These are phyloP conservation scores for pig (Sus scrofa) DNA, from an alignment of 2,113 vertebrate genomes.

Conservation along the genomic window T2T-Sscrofa CM000824.6:208513501-208514000, in stretches of 20 bases:
- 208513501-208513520: conserved; percentile 22
- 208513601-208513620: not conserved
- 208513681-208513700: not conserved
- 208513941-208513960: not conserved
- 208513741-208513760: not conserved
- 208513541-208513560: conserved; percentile 1
- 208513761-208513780: not conserved
- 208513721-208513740: not conserved
- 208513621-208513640: not conserved
- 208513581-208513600: not conserved
- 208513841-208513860: not conserved
- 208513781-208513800: not conserved
- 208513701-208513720: not conserved
- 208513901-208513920: not conserved
- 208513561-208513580: not conserved
- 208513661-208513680: not conserved
- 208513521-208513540: not conserved
- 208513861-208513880: not conserved
- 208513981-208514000: not conserved
- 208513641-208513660: not conserved
- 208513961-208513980: not conserved
- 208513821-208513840: not conserved
- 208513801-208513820: conserved; percentile 17
- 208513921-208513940: not conserved
- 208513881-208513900: not conserved